phyloP scores from a whole-genome alignment of 2,888 invertebrate genomes.

The Leucophenga montana region DNA sequence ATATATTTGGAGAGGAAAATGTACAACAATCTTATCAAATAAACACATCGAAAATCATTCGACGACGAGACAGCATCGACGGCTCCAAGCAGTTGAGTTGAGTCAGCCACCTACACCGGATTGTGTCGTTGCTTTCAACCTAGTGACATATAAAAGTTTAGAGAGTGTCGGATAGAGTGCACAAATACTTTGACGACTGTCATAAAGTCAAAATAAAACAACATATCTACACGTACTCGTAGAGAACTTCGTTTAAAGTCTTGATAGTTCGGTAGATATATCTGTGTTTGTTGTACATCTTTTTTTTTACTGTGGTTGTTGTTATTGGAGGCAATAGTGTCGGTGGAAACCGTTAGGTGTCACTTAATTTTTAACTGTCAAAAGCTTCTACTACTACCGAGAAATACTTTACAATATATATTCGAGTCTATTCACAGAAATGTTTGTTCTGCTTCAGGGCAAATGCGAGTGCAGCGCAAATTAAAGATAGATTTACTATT shows the following conservation, averaged over 20 bases:
- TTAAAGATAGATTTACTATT: neutral
- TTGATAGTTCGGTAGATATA: neutral
- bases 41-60: slow-evolving; percentile 8
- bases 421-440: neutral
- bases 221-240: neutral
- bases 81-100: slow-evolving; percentile 29
- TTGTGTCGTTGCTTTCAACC: slow-evolving; percentile 43
- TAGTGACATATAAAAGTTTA: slow-evolving; percentile 59
- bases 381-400: neutral
- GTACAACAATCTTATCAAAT: neutral
- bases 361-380: slow-evolving; percentile 17
- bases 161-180: slow-evolving; percentile 41
- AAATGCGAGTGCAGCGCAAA: neutral
- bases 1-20: neutral
- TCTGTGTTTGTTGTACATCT: neutral
- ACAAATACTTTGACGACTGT: slow-evolving; percentile 49
- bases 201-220: slow-evolving; percentile 38
- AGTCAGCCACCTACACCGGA: slow-evolving; percentile 40
- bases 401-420: neutral
- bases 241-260: neutral
- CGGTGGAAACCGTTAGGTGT: slow-evolving; percentile 24
- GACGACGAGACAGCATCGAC: slow-evolving; percentile 26
- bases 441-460: neutral
- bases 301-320: neutral
- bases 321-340: neutral